Evolutionary conservation across 2,888 invertebrate genomes (phyloP), one percentile per base, ranked within the genome.

Genomic region (Drosophila rellima): DNA sequence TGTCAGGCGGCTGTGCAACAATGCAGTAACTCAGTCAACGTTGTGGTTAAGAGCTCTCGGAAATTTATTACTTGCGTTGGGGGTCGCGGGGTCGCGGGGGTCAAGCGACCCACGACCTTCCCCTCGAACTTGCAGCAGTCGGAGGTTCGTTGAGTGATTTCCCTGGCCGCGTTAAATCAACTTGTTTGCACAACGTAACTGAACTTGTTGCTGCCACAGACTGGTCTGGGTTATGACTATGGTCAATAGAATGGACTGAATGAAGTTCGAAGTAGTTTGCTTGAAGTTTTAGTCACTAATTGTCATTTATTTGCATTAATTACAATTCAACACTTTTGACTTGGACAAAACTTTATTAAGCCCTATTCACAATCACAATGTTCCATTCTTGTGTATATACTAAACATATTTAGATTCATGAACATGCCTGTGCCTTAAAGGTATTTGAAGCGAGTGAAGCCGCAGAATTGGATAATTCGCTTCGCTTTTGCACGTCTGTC

Each of bases 31-130:
- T 33, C 33, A 51, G 52, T 57, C 62, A 13, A 44, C 40, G 47
- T 42, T 66, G 57, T 55, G 61, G 69, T 44, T 55, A 45, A 57
- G 56, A 56, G 40, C 81, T 66, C 66, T 65, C 69, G 62, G 69
- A 85, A 72, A 88, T 86, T 82, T 85, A 88, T 88, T 82, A 70
- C 82, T 65, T 55, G 65, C 62, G 52, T 59, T 65, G 81, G 63
- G 39, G 51, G 68, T 51, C 48, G 31, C 39, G 55, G 42, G 1
- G 33, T 33, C 15, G 18, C 31, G 2, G 0, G 17, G 8, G 2
- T 13, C 29, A n/a, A 6, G 0, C 7, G 26, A 26, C 26, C 26
- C 26, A n/a, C 20, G 13, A 3, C n/a, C 29, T 18, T 17, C 5
- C 15, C 35, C 33, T 7, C 4, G 35, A n/a, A 29, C 39, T 26